Evolutionary conservation across 2,888 invertebrate genomes (phyloP).

Genomic region (Nemotelus nigrinus): DNA sequence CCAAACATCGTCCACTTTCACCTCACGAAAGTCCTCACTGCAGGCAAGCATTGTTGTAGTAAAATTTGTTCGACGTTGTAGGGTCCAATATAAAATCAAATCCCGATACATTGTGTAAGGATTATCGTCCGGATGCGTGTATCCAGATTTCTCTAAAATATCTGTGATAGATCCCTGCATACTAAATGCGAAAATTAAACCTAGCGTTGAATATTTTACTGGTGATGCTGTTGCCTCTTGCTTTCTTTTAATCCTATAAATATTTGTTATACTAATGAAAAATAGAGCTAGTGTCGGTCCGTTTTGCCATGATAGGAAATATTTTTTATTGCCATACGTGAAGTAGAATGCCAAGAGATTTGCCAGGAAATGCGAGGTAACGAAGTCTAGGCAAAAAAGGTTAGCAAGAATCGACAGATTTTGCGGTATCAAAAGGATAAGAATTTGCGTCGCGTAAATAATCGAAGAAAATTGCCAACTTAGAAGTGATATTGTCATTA

Average conservation of each 20-base stretch:
- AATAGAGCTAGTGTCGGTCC: slow-evolving; percentile 60
- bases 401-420: slow-evolving; percentile 67
- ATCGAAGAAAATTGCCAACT: slow-evolving; percentile 88
- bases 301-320: slow-evolving; percentile 62
- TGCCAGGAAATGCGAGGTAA: slow-evolving; percentile 60
- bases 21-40: slow-evolving; percentile 59
- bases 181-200: slow-evolving; percentile 58
- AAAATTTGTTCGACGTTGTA: slow-evolving; percentile 60
- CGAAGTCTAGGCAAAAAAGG: slow-evolving; percentile 60
- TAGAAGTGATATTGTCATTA: slow-evolving; percentile 63
- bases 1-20: slow-evolving; percentile 60
- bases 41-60: slow-evolving; percentile 61
- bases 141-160: slow-evolving; percentile 58
- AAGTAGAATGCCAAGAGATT: slow-evolving; percentile 59
- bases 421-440: slow-evolving; percentile 77
- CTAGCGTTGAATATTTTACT: slow-evolving; percentile 58
- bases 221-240: slow-evolving; percentile 23
- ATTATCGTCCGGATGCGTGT: slow-evolving; percentile 57
- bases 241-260: slow-evolving; percentile 38
- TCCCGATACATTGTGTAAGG: slow-evolving; percentile 59
- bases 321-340: slow-evolving; percentile 61
- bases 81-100: slow-evolving; percentile 60
- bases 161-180: slow-evolving; percentile 59
- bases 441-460: slow-evolving; percentile 79
- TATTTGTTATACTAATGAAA: slow-evolving; percentile 56